Evolutionary conservation across 2,797 vertebrate species (phyloP), one percentile per base, ranked within the genome.

Genomic region (Cygnus olor): DNA sequence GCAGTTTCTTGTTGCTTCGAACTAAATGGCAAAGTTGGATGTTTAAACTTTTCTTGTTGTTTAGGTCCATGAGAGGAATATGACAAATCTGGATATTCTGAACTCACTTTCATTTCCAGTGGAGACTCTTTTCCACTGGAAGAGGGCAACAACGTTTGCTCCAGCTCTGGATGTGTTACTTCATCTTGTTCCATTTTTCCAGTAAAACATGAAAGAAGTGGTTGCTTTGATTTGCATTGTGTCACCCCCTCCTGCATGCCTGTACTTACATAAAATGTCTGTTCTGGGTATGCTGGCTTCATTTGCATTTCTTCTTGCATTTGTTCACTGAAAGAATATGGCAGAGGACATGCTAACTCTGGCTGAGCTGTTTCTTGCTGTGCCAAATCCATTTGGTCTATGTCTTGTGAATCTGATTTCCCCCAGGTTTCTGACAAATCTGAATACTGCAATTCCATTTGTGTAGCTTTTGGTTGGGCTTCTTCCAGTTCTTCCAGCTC

Each of bases 271-370:
- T 24, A 78, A 40, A 24, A 83, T 14, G 22, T 30, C 54, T 74
- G 24, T 80, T 86, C 91, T 58, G 77, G 70, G 86, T 81, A 25
- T 20, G 8, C 38, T 69, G 49, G 14, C 44, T 93, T 77, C 83
- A 38, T 72, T 88, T 95, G 40, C 49, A 56, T 88, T 81, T 91
- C 69, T 85, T 88, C 70, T 88, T 88, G 77, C 19, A 16, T 49
- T 70, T 82, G 13, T 60, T 82, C 74, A 19, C 32, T 42, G 28
- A 38, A 40, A 10, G 61, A 63, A 72, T 68, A 49, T 16, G 85
- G 70, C 65, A 85, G 77, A 0, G 24, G 58, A 72, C 86, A 51
- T 8, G 32, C 6, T 80, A 85, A 45, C 18, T 51, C 45, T 81
- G 49, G 22, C 2, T 9, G 80, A 86, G 38, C 20, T 88, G n/a